These are phyloP conservation scores for Emydoidea blandingii DNA, from an alignment of 2,797 vertebrate genomes.

Conservation along the genomic window DNA sequence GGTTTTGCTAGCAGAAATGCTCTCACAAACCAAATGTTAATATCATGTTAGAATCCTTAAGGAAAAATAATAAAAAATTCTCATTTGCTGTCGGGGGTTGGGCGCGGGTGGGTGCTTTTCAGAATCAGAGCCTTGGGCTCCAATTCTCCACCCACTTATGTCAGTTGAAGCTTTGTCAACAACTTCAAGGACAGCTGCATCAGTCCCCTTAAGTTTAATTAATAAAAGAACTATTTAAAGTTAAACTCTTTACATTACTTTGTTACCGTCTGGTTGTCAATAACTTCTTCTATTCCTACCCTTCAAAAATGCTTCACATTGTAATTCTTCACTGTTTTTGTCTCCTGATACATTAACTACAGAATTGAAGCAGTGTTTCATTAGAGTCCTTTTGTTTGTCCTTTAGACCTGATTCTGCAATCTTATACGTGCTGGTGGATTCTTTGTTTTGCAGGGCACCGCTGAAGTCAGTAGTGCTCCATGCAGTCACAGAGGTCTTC, in stretches of 20 bases:
- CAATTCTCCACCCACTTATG: neutral
- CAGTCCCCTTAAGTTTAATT: neutral
- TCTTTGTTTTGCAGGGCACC: neutral
- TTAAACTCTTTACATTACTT: slow-evolving; percentile 45
- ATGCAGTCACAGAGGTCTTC: neutral
- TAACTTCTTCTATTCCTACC: neutral
- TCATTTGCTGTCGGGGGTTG: neutral
- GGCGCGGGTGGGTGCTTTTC: slow-evolving; percentile 54
- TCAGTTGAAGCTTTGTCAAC: slow-evolving; percentile 16
- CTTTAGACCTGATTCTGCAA: neutral
- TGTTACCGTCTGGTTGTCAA: slow-evolving; percentile 5
- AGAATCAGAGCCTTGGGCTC: slow-evolving; percentile 34
- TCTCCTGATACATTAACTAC: neutral
- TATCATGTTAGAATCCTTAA: neutral
- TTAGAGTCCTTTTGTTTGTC: neutral
- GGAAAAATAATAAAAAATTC: neutral
- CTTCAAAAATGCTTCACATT: neutral
- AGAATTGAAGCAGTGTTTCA: neutral
- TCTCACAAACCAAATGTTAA: neutral
- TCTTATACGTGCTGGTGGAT: neutral
- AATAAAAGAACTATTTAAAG: neutral
- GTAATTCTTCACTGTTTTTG: neutral
- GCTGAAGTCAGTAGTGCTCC: neutral
- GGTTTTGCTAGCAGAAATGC: neutral
- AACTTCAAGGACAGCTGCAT: slow-evolving; percentile 35